Evolutionary conservation across 2,113 vertebrate species (phyloP).

Genomic region (Nothocercus julius): DNA sequence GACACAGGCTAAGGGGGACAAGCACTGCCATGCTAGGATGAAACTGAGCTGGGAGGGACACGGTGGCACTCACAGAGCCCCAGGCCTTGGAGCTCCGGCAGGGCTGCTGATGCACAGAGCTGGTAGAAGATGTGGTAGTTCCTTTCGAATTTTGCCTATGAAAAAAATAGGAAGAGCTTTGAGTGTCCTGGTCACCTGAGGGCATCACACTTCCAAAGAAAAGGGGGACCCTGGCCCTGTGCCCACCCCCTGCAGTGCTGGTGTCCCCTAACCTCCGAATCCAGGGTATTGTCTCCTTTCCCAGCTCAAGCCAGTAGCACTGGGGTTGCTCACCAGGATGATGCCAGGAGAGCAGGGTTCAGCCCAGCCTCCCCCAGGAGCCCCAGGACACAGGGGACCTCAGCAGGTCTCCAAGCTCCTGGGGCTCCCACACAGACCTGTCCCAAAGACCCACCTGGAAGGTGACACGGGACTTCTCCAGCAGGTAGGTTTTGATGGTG

Average conservation of each 20-base stretch:
- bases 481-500: constrained; percentile 82
- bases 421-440: too few species aligned
- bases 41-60: too few species aligned
- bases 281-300: background rate
- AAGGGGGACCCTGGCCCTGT: too few species aligned
- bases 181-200: background rate
- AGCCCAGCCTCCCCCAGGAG: too few species aligned
- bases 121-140: constrained; percentile 39
- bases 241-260: background rate
- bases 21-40: too few species aligned
- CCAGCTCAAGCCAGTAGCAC: rapidly evolving
- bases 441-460: constrained; percentile 75
- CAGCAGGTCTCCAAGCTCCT: background rate
- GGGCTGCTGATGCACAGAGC: background rate
- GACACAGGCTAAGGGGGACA: background rate
- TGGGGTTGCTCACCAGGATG: too few species aligned
- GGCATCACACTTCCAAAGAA: background rate
- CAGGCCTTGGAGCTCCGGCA: constrained; percentile 67
- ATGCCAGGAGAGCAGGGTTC: background rate
- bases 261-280: background rate
- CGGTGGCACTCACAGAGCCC: constrained; percentile 72
- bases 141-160: background rate
- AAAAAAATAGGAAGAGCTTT: constrained; percentile 1
- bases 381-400: background rate
- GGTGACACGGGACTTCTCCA: constrained; percentile 85